phyloP scores from a whole-genome alignment of 2,797 vertebrate species.

The Discoglossus pictus region DNA sequence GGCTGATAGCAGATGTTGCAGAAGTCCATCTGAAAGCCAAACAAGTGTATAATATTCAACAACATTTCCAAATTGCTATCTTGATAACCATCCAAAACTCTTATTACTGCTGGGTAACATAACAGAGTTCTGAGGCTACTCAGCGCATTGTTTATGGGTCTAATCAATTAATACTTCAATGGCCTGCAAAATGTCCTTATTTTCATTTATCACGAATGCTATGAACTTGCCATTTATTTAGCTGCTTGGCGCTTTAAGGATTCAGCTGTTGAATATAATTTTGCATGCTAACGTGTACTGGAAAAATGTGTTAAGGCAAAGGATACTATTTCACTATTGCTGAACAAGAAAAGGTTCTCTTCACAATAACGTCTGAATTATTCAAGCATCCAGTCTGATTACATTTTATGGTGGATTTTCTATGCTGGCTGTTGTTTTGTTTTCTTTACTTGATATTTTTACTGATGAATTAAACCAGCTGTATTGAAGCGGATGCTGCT shows the following conservation, averaged over 20 bases:
- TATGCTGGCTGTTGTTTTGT: background rate
- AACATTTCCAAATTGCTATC: conserved; percentile 6
- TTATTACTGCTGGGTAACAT: conserved; percentile 15
- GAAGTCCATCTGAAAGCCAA: conserved; percentile 16
- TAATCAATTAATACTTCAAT: conserved; percentile 37
- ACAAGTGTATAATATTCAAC: conserved; percentile 19
- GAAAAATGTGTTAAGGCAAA: conserved; percentile 39
- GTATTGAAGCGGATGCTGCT: background rate
- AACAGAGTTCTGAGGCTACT: conserved; percentile 11
- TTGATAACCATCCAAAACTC: conserved; percentile 16
- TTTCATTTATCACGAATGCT: conserved; percentile 11
- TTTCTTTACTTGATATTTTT: background rate
- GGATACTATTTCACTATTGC: conserved; percentile 19
- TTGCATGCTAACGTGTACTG: conserved; percentile 37
- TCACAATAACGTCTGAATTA: conserved; percentile 8
- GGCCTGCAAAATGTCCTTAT: conserved; percentile 2
- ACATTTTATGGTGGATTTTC: conserved; percentile 3
- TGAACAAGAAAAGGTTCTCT: conserved; percentile 13
- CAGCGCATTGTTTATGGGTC: background rate
- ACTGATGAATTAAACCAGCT: conserved; percentile 1
- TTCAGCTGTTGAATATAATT: conserved; percentile 42
- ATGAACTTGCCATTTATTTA: conserved; percentile 12
- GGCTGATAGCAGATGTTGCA: conserved; percentile 27
- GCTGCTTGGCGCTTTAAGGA: conserved; percentile 28
- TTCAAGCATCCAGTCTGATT: background rate